phyloP scores from a whole-genome alignment of 2,113 vertebrate genomes.

The Trichomycterus rosablanca region DNA sequence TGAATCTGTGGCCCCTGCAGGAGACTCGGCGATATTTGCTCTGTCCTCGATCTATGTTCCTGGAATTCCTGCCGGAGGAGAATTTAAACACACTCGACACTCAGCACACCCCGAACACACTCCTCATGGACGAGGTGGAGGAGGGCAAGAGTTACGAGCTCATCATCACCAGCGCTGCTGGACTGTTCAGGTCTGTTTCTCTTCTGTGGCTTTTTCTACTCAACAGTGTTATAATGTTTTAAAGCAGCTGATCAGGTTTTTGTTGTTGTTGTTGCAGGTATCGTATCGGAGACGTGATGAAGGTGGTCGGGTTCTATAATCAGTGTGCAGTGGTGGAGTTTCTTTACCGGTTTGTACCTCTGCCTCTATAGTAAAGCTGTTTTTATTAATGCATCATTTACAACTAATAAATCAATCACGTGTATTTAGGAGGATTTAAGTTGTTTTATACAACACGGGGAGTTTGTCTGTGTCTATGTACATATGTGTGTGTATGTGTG shows the following conservation, averaged over 20 bases:
- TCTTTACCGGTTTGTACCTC: constrained; percentile 68
- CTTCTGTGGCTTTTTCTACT: no score
- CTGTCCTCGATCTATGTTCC: constrained; percentile 80
- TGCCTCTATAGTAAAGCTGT: no score
- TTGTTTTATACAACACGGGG: no score
- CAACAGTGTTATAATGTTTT: background rate
- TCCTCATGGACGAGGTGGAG: constrained; percentile 79
- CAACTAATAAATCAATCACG: no score
- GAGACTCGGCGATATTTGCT: constrained; percentile 71
- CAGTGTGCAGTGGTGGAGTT: constrained; percentile 81
- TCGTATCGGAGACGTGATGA: constrained; percentile 77
- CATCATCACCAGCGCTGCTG: constrained; percentile 71
- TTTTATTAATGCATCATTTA: no score
- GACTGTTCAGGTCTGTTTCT: constrained; percentile 74
- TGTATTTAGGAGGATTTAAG: no score
- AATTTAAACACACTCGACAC: constrained; percentile 55
- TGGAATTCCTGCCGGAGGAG: constrained; percentile 77
- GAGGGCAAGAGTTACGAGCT: constrained; percentile 74
- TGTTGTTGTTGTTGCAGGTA: constrained; percentile 70
- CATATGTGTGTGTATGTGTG: background rate
- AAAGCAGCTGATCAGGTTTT: background rate
- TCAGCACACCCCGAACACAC: no score
- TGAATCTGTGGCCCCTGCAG: constrained; percentile 80
- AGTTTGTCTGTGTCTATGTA: no score
- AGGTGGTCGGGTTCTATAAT: constrained; percentile 75